A percentile compares a stretch with the other conserved stretches of the same genome.
phyloP scores from a whole-genome alignment of 2,113 vertebrate genomes.

The Ptilonorhynchus violaceus region DNA sequence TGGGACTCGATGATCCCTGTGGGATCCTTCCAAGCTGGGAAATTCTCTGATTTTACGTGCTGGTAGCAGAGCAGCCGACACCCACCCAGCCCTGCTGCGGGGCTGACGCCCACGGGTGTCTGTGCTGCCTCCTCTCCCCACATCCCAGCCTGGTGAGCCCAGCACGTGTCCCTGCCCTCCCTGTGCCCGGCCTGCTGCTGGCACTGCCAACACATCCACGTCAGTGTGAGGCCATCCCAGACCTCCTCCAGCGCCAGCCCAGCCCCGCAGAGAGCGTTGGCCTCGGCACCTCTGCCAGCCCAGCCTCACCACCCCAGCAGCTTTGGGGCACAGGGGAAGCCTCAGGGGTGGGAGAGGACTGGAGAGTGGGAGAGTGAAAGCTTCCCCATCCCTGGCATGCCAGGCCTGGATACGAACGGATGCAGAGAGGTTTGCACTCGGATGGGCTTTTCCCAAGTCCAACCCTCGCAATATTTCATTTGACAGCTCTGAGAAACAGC shows the following conservation, averaged over 20 bases:
- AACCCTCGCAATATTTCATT: neutral
- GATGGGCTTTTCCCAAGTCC: neutral
- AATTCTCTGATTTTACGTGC: neutral
- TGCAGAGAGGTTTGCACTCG: neutral
- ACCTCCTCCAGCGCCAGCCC: neutral
- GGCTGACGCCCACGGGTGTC: neutral
- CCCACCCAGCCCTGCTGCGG: neutral
- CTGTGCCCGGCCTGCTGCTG: neutral
- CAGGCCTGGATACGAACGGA: neutral
- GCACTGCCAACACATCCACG: neutral
- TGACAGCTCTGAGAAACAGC: constrained; percentile 10
- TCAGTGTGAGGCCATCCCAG: neutral
- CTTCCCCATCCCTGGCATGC: neutral
- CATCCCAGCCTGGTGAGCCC: accelerated
- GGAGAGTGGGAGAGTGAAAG: neutral
- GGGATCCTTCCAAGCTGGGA: neutral
- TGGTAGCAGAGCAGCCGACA: neutral
- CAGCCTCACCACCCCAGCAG: neutral
- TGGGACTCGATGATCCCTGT: neutral
- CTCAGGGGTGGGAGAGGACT: neutral
- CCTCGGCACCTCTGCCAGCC: neutral
- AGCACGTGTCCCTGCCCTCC: accelerated
- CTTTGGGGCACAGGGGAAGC: neutral
- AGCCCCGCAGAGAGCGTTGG: neutral
- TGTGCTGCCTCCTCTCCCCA: accelerated